These are phyloP conservation scores for Amblyjoppa proteus DNA, from an alignment of 2,888 invertebrate species.

Conservation along the genomic window DNA sequence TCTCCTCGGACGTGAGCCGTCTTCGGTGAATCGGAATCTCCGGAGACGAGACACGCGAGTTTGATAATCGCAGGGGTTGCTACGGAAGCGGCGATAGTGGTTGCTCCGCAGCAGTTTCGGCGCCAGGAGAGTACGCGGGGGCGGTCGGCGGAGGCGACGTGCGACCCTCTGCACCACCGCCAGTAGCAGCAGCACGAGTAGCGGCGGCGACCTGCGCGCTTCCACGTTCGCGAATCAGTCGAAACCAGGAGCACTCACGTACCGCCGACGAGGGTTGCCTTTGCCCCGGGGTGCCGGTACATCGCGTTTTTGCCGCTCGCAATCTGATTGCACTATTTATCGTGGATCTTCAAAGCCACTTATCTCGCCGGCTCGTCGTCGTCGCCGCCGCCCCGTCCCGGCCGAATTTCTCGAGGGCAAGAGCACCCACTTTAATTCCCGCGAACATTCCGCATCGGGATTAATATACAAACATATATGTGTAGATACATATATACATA, in stretches of 20 bases:
- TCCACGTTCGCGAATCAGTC: conserved; percentile 74
- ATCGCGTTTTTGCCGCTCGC: conserved; percentile 50
- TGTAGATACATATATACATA: neutral
- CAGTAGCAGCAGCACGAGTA: conserved; percentile 37
- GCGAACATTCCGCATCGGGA: neutral
- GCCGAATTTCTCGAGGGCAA: neutral
- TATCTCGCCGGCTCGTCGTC: conserved; percentile 20
- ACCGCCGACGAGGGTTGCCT: conserved; percentile 63
- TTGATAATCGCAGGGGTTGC: neutral
- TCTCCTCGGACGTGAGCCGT: neutral
- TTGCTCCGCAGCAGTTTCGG: conserved; percentile 13
- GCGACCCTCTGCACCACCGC: conserved; percentile 58
- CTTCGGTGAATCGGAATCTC: conserved; percentile 6
- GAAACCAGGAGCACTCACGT: conserved; percentile 76
- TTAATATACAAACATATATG: neutral
- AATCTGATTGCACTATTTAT: conserved; percentile 60
- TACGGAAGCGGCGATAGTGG: conserved; percentile 39
- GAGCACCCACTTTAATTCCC: conserved; percentile 16
- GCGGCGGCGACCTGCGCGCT: conserved; percentile 75
- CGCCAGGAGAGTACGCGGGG: conserved; percentile 4
- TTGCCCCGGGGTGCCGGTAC: conserved; percentile 36
- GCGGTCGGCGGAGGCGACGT: conserved; percentile 53
- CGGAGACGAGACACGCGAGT: neutral
- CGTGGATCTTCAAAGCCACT: conserved; percentile 30
- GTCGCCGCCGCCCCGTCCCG: neutral